phyloP scores from a whole-genome alignment of 2,888 invertebrate genomes.

The Drosophila diplacantha region DNA sequence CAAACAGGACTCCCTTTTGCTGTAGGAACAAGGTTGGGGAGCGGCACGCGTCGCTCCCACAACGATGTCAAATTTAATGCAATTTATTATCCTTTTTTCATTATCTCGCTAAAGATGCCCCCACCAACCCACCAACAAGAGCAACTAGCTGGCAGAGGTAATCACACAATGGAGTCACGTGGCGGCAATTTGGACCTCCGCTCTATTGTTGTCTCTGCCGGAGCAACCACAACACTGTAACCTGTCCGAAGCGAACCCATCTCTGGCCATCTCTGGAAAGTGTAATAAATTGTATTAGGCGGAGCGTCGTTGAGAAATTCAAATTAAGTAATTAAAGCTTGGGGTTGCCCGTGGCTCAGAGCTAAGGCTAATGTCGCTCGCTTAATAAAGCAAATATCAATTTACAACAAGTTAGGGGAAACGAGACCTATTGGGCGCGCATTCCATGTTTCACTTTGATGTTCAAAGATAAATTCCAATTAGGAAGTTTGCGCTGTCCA shows the following conservation, averaged over 20 bases:
- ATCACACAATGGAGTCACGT: slow-evolving; percentile 77
- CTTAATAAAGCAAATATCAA: slow-evolving; percentile 37
- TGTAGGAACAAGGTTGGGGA: not conserved
- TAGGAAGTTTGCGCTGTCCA: slow-evolving; percentile 32
- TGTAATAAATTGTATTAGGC: slow-evolving; percentile 67
- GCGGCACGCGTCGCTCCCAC: slow-evolving; percentile 49
- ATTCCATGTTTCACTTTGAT: slow-evolving; percentile 13
- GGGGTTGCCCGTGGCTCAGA: slow-evolving; percentile 3
- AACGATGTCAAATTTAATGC: slow-evolving; percentile 75
- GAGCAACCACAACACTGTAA: slow-evolving; percentile 56
- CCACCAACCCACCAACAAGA: slow-evolving; percentile 6
- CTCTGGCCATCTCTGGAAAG: slow-evolving; percentile 44
- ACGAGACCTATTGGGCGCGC: slow-evolving; percentile 24
- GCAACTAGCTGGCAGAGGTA: slow-evolving; percentile 50
- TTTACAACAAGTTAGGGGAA: slow-evolving; percentile 16
- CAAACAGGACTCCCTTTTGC: slow-evolving; percentile 36
- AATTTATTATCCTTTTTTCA: slow-evolving; percentile 76
- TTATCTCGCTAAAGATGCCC: slow-evolving; percentile 59
- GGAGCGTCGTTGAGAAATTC: slow-evolving; percentile 57
- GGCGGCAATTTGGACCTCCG: slow-evolving; percentile 77
- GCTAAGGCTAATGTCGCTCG: slow-evolving; percentile 11
- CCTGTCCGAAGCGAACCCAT: slow-evolving; percentile 34
- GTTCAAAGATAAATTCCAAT: slow-evolving; percentile 37
- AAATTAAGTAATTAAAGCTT: slow-evolving; percentile 75
- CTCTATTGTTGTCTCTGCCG: slow-evolving; percentile 53